Base-by-base conservation (phyloP, 2,888 invertebrate species). In the Cephus pygmeus region DNA sequence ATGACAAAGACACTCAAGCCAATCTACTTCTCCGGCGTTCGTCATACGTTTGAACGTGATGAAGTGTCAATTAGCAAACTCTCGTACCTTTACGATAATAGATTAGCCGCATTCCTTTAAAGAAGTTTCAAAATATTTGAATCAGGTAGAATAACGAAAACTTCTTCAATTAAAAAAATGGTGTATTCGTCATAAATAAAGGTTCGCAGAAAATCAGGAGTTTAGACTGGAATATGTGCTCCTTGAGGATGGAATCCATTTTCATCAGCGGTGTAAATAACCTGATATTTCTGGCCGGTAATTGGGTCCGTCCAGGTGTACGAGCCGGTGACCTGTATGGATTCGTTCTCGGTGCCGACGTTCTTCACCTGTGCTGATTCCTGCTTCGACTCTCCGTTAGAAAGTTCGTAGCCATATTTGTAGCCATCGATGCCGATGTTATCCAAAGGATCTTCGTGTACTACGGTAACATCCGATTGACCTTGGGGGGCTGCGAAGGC, bases 381-480 rank as follows among this genome's bases (percentile, higher is more conserved):
- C 31, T 88, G 78, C 68, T 81, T 82, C 3, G 76, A 73, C 40
- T 85, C 83, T 11, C 88, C 85, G 76, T 88, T 84, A 23, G 87
- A 87, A n/a, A 88, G 81, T 74, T 87, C 85, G 75, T 86, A 90
- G 12, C 56, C 85, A 75, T 79, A 90, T 11, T 80, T 78, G 82
- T 90, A 90, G 33, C 82, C 82, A 33, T 82, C 88, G 23, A 89
- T 12, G 1, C 90, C 90, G 36, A 87, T 88, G 82, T 89, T 90
- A 80, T 90, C 83, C 3, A 80, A 82, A 4, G 83, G 86, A 0
- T 82, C 83, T 36, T 89, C 87, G 34, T 86, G 86, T 0, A 88
- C 83, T 12, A 89, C 4, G 1, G 83, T 79, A 0, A 84, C 83
- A 0, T 73, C 78, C 35, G 11, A 15, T 12, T 56, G 69, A 23